Base-by-base conservation (phyloP, 2,888 invertebrate species). In the Andrena trimmerana region DNA sequence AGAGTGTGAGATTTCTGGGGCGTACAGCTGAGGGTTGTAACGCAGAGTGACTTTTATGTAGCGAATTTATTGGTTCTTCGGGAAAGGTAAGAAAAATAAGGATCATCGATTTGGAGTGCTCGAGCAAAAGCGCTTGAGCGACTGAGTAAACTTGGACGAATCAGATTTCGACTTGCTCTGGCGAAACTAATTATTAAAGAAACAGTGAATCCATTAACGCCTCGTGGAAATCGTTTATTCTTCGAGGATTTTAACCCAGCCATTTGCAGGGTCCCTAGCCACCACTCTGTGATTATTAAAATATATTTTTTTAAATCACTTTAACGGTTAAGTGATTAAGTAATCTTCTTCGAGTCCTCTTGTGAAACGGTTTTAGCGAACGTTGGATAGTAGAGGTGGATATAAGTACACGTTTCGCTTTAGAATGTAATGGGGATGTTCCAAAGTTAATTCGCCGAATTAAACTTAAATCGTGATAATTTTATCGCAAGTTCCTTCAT, bases 121-220 rank as follows among this genome's bases (percentile, higher is more conserved):
- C 8, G 8, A 20, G 27, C 0, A n/a, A 54, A 66, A 20, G n/a
- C 4, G 8, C 29, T 73, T 42, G n/a, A 66, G 52, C 50, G 10
- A 7, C 0, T 4, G 29, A 31, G 33, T 10, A n/a, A 65, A 72
- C 72, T 16, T 52, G 50, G n/a, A 0, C 2, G 5, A 36, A 54
- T 48, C 59, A 4, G 16, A 48, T 68, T 42, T 65, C 59, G n/a
- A 13, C 6, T 31, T 36, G 20, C 48, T 69, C 7, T 16, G 10
- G 24, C 20, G n/a, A 10, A 0, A 6, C 20, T 33, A 69, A 50
- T 69, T 50, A 52, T 69, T 52, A 52, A 60, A 5, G 27, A 52
- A 68, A 50, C 68, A 69, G 8, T 7, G 50, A 20, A 33, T 52
- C 60, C 69, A 36, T 62, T 29, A 69, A 59, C 50, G 73, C 29